These are phyloP conservation scores for Probaryconus sp. DNA, from an alignment of 1,140 invertebrate species.

Conservation along the genomic window DNA sequence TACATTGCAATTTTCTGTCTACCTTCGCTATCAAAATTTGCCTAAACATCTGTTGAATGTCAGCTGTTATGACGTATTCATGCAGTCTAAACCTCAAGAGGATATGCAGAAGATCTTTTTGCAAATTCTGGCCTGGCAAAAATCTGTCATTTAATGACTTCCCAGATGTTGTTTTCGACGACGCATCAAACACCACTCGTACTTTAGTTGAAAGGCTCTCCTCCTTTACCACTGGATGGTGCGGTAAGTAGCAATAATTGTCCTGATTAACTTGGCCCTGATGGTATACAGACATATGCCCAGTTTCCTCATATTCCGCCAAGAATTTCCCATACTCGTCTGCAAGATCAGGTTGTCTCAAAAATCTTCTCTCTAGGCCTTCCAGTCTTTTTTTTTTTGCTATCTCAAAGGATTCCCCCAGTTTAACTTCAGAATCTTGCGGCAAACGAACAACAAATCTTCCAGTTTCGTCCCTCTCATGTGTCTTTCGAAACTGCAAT, in stretches of 20 bases:
- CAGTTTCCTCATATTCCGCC: background rate
- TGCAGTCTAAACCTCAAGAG: slow-evolving; percentile 26
- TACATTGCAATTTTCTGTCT: background rate
- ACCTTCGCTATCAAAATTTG: background rate
- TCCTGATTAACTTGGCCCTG: too few relatives aligned
- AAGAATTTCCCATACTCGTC: too few relatives aligned
- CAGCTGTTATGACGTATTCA: slow-evolving; percentile 43
- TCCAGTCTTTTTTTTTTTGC: too few relatives aligned
- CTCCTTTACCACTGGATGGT: background rate
- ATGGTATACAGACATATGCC: background rate
- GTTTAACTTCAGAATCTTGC: too few relatives aligned
- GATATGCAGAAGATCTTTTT: slow-evolving; percentile 17
- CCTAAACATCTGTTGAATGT: slow-evolving; percentile 24
- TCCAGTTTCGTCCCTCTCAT: too few relatives aligned
- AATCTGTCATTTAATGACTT: slow-evolving; percentile 66
- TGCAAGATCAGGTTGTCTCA: too few relatives aligned
- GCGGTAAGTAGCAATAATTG: background rate
- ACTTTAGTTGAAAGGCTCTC: background rate
- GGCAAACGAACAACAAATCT: too few relatives aligned
- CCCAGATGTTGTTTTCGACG: background rate
- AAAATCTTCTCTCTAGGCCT: too few relatives aligned
- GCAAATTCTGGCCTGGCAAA: slow-evolving; percentile 30
- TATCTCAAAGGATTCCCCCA: too few relatives aligned
- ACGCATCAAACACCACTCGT: slow-evolving; percentile 61
- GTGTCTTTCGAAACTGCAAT: too few relatives aligned